Base-by-base conservation (phyloP, 2,888 invertebrate genomes). In the Tenthredo distinguenda region DNA sequence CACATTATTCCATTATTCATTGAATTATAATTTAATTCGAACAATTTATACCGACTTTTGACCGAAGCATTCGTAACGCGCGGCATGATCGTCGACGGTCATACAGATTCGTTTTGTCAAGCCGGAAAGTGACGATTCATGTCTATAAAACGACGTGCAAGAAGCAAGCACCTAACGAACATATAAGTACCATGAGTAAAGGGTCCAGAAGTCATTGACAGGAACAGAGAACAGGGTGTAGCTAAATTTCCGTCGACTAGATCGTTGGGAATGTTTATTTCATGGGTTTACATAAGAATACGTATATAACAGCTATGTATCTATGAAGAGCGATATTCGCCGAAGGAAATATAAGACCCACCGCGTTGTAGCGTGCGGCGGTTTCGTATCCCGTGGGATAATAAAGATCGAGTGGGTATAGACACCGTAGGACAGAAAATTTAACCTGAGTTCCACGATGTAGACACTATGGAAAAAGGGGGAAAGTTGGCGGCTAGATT, bases 401-500 rank as follows among this genome's bases (percentile, higher is more conserved):
- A 81, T 62, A 81, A 62, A 58, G 21, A 81, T 40, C 34, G 79
- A 58, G 37, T 21, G 79, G 10, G 40, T 34, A 34, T 5, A 58
- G 34, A 81, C 34, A 18, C 34, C 68, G 6, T 34, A 55, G 26
- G 77, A 31, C 77, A 7, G 21, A 58, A 81, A 40, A 62, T 81
- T 81, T 55, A 34, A 68, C 31, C 31, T 26, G 68, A 68, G 68
- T 21, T 40, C n/a, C 40, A 74, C 1, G 43, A 1, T 43, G 21
- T 10, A 9, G 43, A 26, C 6, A n/a, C 15, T 21, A 15, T 26
- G 26, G 26, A 34, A 77, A 31, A 55, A 77, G 34, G 31, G 50
- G 34, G 34, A 74, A 34, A 77, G 34, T 47, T 77, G 77, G 18
- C 77, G 77, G 81, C 37, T 62, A 81, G 81, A 81, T 81, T 81